These are phyloP conservation scores for Penaeus indicus DNA, from an alignment of 1,140 invertebrate species.

Conservation along the genomic window DNA sequence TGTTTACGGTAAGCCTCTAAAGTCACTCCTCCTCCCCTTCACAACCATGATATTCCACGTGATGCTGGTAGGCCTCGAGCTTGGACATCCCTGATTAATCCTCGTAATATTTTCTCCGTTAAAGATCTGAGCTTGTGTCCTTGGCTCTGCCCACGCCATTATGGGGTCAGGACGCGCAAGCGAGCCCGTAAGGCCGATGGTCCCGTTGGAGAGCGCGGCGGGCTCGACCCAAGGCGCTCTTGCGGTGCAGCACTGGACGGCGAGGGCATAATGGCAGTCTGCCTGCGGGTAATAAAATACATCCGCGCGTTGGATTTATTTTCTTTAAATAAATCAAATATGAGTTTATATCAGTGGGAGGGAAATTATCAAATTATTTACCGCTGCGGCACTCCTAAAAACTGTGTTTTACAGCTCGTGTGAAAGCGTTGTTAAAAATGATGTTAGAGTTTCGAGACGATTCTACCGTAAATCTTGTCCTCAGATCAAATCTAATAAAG, in stretches of 20 bases:
- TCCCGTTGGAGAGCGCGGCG: not conserved
- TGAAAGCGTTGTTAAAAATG: no score
- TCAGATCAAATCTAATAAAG: no score
- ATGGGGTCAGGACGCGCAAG: no score
- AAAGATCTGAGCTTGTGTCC: conserved; percentile 2
- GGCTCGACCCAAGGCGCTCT: not conserved
- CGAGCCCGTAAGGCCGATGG: not conserved
- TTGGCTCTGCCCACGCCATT: not conserved
- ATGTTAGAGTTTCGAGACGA: no score
- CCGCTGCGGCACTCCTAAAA: not conserved
- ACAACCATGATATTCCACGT: not conserved
- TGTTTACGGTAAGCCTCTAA: no score
- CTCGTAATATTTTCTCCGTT: conserved; percentile 27
- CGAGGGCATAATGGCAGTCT: not conserved
- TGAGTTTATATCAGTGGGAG: conserved; percentile 17
- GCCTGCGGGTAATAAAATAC: not conserved
- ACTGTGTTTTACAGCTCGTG: no score
- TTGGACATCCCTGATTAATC: not conserved
- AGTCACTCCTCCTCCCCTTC: not conserved
- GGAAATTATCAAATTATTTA: not conserved
- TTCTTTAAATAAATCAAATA: conserved; percentile 7
- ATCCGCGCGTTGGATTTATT: conserved; percentile 13
- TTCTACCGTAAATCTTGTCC: no score
- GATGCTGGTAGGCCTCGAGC: not conserved
- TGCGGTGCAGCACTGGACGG: not conserved